These are phyloP conservation scores for Acipenser ruthenus DNA, from an alignment of 2,797 vertebrate species.

Conservation along the genomic window DNA sequence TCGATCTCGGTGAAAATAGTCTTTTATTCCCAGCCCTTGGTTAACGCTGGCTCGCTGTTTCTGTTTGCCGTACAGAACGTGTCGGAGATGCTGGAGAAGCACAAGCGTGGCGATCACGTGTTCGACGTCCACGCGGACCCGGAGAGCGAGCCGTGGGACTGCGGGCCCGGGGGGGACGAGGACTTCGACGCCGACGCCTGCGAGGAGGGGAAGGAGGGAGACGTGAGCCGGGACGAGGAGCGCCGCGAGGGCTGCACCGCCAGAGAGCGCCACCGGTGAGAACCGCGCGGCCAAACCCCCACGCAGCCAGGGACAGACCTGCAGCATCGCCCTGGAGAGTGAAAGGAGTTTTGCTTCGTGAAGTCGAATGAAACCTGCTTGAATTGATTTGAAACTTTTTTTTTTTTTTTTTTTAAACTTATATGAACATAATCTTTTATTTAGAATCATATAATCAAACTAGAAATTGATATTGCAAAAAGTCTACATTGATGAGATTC, in stretches of 20 bases:
- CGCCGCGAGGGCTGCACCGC: conserved; percentile 22
- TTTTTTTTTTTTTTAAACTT: no score
- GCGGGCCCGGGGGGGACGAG: conserved; percentile 36
- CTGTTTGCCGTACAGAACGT: conserved; percentile 54
- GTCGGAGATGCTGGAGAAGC: conserved; percentile 78
- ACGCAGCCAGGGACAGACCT: no score
- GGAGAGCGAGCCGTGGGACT: conserved; percentile 39
- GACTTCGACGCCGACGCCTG: conserved; percentile 62
- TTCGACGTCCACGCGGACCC: conserved; percentile 72
- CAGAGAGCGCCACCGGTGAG: conserved; percentile 24
- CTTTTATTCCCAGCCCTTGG: not conserved
- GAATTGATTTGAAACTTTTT: no score
- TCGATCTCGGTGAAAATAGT: conserved; percentile 14
- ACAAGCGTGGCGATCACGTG: conserved; percentile 73
- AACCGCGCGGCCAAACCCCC: not conserved
- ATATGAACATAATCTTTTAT: no score
- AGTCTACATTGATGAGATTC: no score
- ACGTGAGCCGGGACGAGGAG: conserved; percentile 23
- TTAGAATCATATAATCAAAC: no score
- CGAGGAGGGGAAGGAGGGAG: conserved; percentile 30
- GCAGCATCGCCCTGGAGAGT: no score
- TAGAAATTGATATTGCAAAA: no score
- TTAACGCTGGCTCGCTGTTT: not conserved
- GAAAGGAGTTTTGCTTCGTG: no score
- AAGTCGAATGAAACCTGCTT: no score